phyloP scores from a whole-genome alignment of 2,797 vertebrate species.

The Rhabdomys pumilio region DNA sequence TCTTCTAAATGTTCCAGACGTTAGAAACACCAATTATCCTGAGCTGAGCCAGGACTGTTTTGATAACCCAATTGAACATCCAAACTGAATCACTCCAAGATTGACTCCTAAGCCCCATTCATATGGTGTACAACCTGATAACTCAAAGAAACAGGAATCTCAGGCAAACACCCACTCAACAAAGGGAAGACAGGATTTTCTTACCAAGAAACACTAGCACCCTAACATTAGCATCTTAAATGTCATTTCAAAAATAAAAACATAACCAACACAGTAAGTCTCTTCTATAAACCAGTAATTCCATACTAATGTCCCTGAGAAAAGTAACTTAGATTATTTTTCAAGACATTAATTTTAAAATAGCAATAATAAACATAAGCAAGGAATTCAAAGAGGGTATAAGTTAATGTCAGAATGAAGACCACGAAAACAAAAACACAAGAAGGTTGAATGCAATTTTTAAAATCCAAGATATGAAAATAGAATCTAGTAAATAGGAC shows the following conservation, averaged over 20 bases:
- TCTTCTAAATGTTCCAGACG: neutral
- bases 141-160: neutral
- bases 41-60: neutral
- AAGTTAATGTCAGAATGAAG: neutral
- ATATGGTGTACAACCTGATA: neutral
- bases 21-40: neutral
- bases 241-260: neutral
- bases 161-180: neutral
- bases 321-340: neutral
- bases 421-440: neutral
- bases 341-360: neutral
- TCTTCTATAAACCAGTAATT: neutral
- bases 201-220: neutral
- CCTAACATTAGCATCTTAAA: neutral
- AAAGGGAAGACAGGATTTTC: neutral
- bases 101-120: neutral
- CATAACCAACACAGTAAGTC: neutral
- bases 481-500: neutral
- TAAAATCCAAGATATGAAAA: neutral
- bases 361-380: neutral
- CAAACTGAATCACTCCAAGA: neutral
- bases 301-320: neutral
- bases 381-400: neutral
- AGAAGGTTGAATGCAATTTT: neutral
- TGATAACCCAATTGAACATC: neutral